A percentile compares a stretch with the other conserved stretches of the same genome.
These are phyloP conservation scores for Phocoena sinus DNA, from an alignment of 2,113 vertebrate genomes.

Conservation along the genomic window DNA sequence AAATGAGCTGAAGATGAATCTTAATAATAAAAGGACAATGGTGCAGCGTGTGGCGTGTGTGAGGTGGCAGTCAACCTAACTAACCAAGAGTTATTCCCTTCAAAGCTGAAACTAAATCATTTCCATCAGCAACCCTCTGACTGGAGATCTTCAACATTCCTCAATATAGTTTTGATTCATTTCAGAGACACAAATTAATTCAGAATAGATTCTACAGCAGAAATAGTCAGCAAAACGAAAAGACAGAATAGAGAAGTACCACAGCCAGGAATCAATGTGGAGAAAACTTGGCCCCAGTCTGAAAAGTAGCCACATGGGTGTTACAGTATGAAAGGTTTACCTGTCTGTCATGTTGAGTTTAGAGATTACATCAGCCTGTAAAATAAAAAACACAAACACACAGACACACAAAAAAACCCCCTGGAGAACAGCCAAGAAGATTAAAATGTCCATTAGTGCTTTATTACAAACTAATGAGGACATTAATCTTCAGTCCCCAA, in stretches of 20 bases:
- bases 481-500: slow-evolving; percentile 51
- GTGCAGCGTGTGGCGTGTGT: background rate
- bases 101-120: background rate
- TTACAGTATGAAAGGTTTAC: slow-evolving; percentile 80
- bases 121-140: background rate
- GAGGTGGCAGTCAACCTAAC: background rate
- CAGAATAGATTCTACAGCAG: background rate
- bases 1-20: background rate
- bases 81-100: background rate
- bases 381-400: slow-evolving; percentile 74
- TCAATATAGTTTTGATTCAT: slow-evolving; percentile 1
- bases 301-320: background rate
- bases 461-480: slow-evolving; percentile 32
- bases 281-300: background rate
- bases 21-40: background rate
- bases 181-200: slow-evolving; percentile 7
- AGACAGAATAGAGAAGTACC: background rate
- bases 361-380: slow-evolving; percentile 98
- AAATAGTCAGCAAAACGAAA: background rate
- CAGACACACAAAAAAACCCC: slow-evolving; percentile 48
- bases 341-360: slow-evolving; percentile 99
- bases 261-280: background rate
- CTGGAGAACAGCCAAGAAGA: slow-evolving; percentile 71
- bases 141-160: background rate
- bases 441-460: slow-evolving; percentile 57